Evolutionary conservation across 2,797 vertebrate species (phyloP), one percentile per base, ranked within the genome.

Genomic region (Tarsius wallacei): DNA sequence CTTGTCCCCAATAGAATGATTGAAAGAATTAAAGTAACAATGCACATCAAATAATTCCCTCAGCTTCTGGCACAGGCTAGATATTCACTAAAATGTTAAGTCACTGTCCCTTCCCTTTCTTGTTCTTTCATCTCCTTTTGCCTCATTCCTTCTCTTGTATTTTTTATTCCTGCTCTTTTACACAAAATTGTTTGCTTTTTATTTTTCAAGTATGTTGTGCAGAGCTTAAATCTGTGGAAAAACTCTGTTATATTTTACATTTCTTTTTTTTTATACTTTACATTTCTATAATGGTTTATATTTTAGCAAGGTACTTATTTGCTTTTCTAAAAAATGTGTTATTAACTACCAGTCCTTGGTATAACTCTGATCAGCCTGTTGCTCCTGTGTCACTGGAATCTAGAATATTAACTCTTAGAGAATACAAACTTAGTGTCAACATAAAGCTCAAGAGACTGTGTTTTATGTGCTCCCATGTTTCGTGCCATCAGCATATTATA

Each of bases 401-500:
- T 70, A 90, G 74, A 97, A 71, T 95, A 96, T 96, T 97, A 49
- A 26, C 91, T 98, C 92, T 78, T 90, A 21, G 91, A 87, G 94
- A 90, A 97, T 97, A 94, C 91, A 98, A 95, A 97, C 77, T 96
- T 24, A 61, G 21, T 98, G 95, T 97, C 96, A 97, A 96, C 97
- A 97, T 42, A 85, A 96, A 97, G 70, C 57, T 96, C 96, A 78
- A 96, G 91, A 98, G 91, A 93, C 82, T 61, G 87, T 96, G 84
- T 92, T 98, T 98, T 97, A 96, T 96, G 4, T 82, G 94, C 94
- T 96, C 17, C 7, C 93, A 93, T 93, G 97, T 96, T 87, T 96
- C 94, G 93, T 97, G 85, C 91, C 96, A 98, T 98, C 96, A 98
- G 97, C 96, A 98, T 97, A 97, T 98, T 98, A 97, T 98, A 97